Evolutionary conservation across 1,140 invertebrate species (phyloP).

Genomic region (fruit fly (Drosophila melanogaster)): Release_6_plus_ISO1_MT NT_033779.5:19334001-19334500

Average conservation of each 20-base stretch:
- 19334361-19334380: conserved; percentile 34
- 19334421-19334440: too few relatives aligned
- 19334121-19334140: conserved; percentile 76
- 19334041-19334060: conserved; percentile 35
- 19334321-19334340: conserved; percentile 52
- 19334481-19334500: too few relatives aligned
- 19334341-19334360: conserved; percentile 68
- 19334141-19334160: conserved; percentile 35
- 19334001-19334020: conserved; percentile 60
- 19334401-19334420: conserved; percentile 15
- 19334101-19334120: conserved; percentile 80
- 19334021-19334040: conserved; percentile 6
- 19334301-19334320: conserved; percentile 33
- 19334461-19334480: background rate
- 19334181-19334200: conserved; percentile 51
- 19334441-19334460: background rate
- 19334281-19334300: conserved; percentile 41
- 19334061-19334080: conserved; percentile 81
- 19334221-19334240: conserved; percentile 72
- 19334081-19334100: conserved; percentile 83
- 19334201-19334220: conserved; percentile 75
- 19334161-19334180: background rate
- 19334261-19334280: conserved; percentile 69
- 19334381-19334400: conserved; percentile 19
- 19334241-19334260: conserved; percentile 65